Base-by-base conservation (phyloP, 1,140 invertebrate species). In the Cyclina sinensis region DNA sequence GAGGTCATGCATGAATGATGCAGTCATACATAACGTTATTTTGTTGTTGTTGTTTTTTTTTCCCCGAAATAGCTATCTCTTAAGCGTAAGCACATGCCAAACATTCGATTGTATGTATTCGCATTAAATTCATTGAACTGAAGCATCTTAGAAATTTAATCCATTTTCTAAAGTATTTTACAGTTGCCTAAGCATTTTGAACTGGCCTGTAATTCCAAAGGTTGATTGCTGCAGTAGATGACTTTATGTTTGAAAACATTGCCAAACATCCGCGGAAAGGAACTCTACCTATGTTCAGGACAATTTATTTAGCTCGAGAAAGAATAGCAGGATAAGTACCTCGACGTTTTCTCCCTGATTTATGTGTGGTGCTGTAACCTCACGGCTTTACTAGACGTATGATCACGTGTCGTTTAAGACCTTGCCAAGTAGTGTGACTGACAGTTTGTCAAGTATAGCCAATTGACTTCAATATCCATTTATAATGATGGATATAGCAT, bases 191-290 rank as follows among this genome's bases (percentile, higher is more conserved):
- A n/a, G n/a, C n/a, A n/a, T n/a, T n/a, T n/a, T n/a, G 84, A 86
- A 86, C 73, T n/a, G 1, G 21, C 46, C 46, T 65, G 84, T 86
- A 86, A 12, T 51, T 35, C 37, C 12, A 68, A 37, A 14, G 39
- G 27, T 43, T 73, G 48, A 85, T 73, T 73, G 30, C 82, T 32
- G 65, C 18, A 37, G 65, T 74, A 35, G 70, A 86, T 86, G 84
- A 86, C 84, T 86, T 86, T 86, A 86, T 86, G 84, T 86, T 86
- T 78, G 73, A 1, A 86, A 74, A 76, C 51, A 59, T 57, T 86
- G 84, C 84, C 84, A 86, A 86, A 51, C 84, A 86, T 86, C 54
- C 54, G 46, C 39, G 70, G 32, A n/a, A 43, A 76, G 84, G 84
- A 74, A 78, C 84, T 86, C 74, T 62, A 86, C 48, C 73, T 54